Conservation (phyloP, 2,797 vertebrate genomes). For the Lophius americanus region DNA sequence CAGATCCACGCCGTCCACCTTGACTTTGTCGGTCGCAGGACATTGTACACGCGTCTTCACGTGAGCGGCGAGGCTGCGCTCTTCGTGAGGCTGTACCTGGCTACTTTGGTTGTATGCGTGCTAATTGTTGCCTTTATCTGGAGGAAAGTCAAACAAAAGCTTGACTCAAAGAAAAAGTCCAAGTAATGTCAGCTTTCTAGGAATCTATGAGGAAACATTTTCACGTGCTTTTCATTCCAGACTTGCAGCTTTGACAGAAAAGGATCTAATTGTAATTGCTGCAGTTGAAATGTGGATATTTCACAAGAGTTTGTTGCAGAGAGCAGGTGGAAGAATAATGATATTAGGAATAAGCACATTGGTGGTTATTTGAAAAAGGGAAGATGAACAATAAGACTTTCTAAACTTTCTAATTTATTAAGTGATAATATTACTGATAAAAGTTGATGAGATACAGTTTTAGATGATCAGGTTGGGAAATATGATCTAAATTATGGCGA, state of each 20-base stretch:
- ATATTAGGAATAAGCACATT: conserved; percentile 6
- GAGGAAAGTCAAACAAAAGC: conserved; percentile 73
- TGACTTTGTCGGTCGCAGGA: conserved; percentile 82
- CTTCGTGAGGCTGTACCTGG: conserved; percentile 78
- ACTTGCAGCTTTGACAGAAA: conserved; percentile 5
- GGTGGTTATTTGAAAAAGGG: not conserved
- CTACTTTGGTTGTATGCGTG: conserved; percentile 72
- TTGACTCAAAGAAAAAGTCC: conserved; percentile 72
- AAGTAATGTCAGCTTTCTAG: conserved; percentile 30
- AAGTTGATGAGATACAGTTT: too few relatives aligned
- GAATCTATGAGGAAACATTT: not conserved
- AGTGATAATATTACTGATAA: too few relatives aligned
- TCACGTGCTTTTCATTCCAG: conserved; percentile 23
- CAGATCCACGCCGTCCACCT: conserved; percentile 89
- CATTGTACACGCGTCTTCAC: conserved; percentile 84
- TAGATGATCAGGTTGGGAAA: too few relatives aligned
- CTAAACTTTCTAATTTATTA: not conserved
- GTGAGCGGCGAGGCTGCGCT: conserved; percentile 64
- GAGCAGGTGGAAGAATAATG: not conserved
- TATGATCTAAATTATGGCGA: too few relatives aligned
- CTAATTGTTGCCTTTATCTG: conserved; percentile 80
- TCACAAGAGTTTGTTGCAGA: not conserved
- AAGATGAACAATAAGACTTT: not conserved
- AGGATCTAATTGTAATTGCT: conserved; percentile 7
- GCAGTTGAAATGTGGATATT: not conserved